Conservation (phyloP, 2,113 vertebrate genomes). For the Piliocolobus tephrosceles region DNA sequence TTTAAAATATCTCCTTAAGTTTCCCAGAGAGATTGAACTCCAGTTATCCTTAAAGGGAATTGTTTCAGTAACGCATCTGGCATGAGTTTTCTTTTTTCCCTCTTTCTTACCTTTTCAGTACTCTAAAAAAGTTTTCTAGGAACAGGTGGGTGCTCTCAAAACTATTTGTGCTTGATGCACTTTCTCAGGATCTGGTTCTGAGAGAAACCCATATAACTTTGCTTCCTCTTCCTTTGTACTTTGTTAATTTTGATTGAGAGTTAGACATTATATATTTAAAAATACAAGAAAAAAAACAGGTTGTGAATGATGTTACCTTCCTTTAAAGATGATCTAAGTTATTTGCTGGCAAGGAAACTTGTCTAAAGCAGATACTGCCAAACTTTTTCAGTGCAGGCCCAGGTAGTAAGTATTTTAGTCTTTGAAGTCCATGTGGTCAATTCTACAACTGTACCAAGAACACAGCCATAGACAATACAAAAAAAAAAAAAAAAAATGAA, state of each 20-base stretch:
- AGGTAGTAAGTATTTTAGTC: background rate
- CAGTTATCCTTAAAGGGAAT: background rate
- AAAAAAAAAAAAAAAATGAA: background rate
- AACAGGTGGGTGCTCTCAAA: background rate
- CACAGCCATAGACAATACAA: background rate
- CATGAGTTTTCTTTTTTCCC: background rate
- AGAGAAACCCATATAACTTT: background rate
- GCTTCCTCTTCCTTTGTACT: background rate
- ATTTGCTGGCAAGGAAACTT: background rate
- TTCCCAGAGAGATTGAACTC: background rate
- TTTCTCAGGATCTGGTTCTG: background rate
- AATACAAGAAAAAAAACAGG: background rate
- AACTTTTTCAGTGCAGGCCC: background rate
- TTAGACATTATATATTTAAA: background rate
- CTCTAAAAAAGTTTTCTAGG: background rate
- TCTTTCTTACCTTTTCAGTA: background rate
- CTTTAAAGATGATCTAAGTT: background rate
- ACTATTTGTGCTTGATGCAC: background rate
- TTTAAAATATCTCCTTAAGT: background rate
- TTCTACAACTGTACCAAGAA: background rate
- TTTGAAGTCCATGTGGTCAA: background rate
- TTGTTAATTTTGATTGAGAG: background rate
- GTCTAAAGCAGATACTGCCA: background rate
- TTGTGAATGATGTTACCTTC: background rate
- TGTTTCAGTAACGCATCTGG: background rate